Evolutionary conservation across 2,113 vertebrate genomes (phyloP).

Genomic region (Gymnocephalus cernua): DNA sequence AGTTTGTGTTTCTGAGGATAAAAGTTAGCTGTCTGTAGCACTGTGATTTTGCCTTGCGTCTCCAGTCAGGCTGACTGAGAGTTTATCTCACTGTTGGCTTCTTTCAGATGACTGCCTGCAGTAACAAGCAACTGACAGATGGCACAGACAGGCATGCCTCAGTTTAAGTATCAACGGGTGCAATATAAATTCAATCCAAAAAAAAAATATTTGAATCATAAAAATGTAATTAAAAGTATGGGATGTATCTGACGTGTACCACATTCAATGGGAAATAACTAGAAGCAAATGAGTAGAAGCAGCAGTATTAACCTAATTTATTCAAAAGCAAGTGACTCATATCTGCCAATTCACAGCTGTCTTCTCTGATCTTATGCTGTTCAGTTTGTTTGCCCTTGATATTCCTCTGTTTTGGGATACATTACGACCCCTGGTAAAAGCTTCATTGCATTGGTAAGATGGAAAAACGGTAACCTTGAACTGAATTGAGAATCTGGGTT

Average conservation of each 20-base stretch:
- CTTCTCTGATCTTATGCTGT: background rate
- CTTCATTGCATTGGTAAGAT: background rate
- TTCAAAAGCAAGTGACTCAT: constrained; percentile 1
- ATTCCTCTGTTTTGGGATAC: background rate
- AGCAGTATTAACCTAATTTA: background rate
- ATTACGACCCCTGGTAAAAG: background rate
- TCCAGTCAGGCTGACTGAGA: background rate
- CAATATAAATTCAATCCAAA: background rate
- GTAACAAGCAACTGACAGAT: background rate
- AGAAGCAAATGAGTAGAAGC: background rate
- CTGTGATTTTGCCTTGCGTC: background rate
- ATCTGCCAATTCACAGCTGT: background rate
- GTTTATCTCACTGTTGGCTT: constrained; percentile 4
- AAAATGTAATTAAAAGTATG: background rate
- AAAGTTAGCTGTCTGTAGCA: background rate
- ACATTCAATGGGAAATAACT: background rate
- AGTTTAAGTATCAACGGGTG: background rate
- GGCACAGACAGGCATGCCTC: background rate
- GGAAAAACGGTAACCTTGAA: constrained; percentile 2
- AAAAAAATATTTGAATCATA: background rate
- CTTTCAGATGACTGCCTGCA: background rate
- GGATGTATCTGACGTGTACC: background rate
- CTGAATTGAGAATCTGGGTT: background rate
- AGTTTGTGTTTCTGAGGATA: background rate
- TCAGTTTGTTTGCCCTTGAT: background rate